Conservation (phyloP, 92 coral and sea anemone species). For the Isaurus tuberculatus region DNA sequence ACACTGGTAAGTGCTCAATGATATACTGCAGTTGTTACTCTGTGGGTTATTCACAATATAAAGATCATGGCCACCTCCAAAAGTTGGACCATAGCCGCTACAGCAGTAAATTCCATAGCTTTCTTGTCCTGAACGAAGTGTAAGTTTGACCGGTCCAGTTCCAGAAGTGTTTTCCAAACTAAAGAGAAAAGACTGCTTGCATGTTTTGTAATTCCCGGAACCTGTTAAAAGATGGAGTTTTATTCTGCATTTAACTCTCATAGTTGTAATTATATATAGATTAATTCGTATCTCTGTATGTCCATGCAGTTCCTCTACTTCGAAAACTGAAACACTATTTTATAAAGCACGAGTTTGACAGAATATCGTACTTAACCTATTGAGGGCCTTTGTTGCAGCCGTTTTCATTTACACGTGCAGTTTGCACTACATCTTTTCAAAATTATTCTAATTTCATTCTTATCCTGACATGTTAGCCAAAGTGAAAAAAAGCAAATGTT, state of each 20-base stretch:
- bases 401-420: too few species aligned
- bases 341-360: too few species aligned
- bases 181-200: not conserved
- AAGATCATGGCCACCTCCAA: not conserved
- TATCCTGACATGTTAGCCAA: too few species aligned
- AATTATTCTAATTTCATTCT: too few species aligned
- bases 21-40: not conserved
- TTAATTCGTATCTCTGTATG: too few species aligned
- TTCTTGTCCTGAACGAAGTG: not conserved
- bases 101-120: not conserved
- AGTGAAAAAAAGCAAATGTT: too few species aligned
- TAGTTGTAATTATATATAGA: too few species aligned
- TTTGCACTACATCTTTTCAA: too few species aligned
- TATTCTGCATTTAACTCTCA: not conserved
- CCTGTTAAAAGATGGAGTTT: not conserved
- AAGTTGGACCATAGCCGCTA: not conserved
- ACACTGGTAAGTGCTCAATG: not conserved
- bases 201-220: not conserved
- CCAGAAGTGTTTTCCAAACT: not conserved
- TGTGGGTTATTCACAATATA: not conserved
- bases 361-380: too few species aligned
- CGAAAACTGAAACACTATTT: too few species aligned
- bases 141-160: not conserved
- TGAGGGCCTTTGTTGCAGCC: too few species aligned
- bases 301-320: too few species aligned